Conservation (phyloP, 2,797 vertebrate species). For the Potorous gilbertii region DNA sequence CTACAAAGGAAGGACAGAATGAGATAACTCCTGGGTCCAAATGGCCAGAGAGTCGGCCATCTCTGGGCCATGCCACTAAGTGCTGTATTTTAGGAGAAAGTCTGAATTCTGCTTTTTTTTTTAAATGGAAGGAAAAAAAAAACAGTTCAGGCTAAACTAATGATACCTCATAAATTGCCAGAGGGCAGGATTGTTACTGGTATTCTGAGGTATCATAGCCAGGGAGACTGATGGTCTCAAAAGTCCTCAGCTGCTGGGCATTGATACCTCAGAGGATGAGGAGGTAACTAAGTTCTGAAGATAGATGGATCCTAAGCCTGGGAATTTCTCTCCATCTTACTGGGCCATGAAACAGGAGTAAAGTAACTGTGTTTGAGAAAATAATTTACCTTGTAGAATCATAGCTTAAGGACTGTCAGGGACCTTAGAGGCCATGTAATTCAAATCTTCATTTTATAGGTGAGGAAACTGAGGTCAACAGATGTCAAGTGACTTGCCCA, state of each 20-base stretch:
- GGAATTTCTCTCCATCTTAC: neutral
- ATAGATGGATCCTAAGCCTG: neutral
- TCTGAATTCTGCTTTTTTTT: neutral
- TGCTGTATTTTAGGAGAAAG: neutral
- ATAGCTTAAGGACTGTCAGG: neutral
- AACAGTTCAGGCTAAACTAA: neutral
- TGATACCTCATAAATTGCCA: neutral
- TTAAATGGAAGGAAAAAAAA: neutral
- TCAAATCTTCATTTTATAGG: neutral
- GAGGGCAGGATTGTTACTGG: neutral
- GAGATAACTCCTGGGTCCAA: neutral
- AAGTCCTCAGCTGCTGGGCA: neutral
- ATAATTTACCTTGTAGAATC: slow-evolving; percentile 42
- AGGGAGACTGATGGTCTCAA: neutral
- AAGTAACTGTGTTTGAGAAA: slow-evolving; percentile 14
- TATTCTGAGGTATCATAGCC: neutral
- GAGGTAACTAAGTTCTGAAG: neutral
- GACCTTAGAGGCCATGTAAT: neutral
- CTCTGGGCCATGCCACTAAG: neutral
- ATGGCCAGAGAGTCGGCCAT: neutral
- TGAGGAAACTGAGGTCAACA: neutral
- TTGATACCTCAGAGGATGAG: neutral
- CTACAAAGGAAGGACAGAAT: neutral
- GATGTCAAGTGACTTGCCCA: neutral
- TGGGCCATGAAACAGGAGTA: slow-evolving; percentile 7